Evolutionary conservation across 2,797 vertebrate genomes (phyloP).

Genomic region (Streptopelia turtur): DNA sequence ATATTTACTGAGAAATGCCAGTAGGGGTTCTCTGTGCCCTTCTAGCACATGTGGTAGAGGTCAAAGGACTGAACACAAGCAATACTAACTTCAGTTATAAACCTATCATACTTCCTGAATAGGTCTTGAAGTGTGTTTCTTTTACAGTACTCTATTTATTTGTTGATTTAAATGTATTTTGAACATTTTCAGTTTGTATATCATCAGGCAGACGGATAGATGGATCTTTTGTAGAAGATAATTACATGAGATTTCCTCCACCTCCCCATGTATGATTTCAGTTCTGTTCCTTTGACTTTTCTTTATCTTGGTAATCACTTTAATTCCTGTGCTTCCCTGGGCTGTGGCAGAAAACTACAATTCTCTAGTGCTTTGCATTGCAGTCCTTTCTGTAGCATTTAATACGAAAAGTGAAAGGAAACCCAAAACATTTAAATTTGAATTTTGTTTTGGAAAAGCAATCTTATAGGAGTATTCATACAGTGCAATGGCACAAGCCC

Average conservation of each 20-base stretch:
- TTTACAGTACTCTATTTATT: not conserved
- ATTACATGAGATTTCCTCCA: not conserved
- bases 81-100: not conserved
- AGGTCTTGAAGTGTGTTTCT: not conserved
- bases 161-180: not conserved
- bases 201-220: not conserved
- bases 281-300: not conserved
- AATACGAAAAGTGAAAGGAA: not conserved
- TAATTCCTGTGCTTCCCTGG: not conserved
- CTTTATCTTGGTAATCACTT: not conserved
- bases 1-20: not conserved
- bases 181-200: not conserved
- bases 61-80: not conserved
- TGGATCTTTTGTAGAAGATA: not conserved
- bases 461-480: not conserved
- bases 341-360: not conserved
- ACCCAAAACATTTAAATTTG: not conserved
- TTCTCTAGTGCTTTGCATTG: not conserved
- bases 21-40: not conserved
- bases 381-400: not conserved
- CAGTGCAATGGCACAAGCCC: rapidly evolving
- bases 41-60: not conserved
- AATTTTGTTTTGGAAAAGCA: not conserved
- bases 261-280: not conserved
- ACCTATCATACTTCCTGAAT: not conserved